Conservation (phyloP, 2,888 invertebrate species). For the Argynnis bischoffii region DNA sequence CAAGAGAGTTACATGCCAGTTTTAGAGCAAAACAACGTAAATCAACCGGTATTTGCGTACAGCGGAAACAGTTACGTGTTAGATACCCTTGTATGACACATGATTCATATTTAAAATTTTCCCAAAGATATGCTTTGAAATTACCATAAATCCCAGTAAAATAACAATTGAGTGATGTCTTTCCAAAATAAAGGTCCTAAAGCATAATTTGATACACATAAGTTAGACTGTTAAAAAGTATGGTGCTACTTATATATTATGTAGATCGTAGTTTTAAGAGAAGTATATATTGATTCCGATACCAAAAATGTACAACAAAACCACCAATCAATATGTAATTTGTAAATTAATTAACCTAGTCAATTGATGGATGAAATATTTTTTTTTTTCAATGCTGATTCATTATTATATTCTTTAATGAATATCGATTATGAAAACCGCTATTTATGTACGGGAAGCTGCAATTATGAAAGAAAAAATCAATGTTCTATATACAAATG, state of each 20-base stretch:
- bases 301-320: constrained; percentile 72
- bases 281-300: constrained; percentile 58
- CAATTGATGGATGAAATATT: constrained; percentile 46
- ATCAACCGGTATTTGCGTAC: constrained; percentile 46
- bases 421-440: too few species aligned
- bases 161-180: constrained; percentile 41
- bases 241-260: constrained; percentile 48
- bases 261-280: background rate
- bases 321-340: constrained; percentile 65
- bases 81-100: constrained; percentile 77
- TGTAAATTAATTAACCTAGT: constrained; percentile 66
- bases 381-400: constrained; percentile 6
- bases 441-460: too few species aligned
- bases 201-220: constrained; percentile 38
- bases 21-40: constrained; percentile 59
- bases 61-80: constrained; percentile 61
- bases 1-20: constrained; percentile 76
- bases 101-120: constrained; percentile 44
- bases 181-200: constrained; percentile 47
- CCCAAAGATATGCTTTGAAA: constrained; percentile 60
- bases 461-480: too few species aligned
- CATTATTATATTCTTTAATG: background rate
- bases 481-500: too few species aligned
- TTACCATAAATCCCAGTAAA: constrained; percentile 50
- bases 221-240: constrained; percentile 31